Conservation (phyloP, 2,797 vertebrate species). For the Pangasius macronema region DNA sequence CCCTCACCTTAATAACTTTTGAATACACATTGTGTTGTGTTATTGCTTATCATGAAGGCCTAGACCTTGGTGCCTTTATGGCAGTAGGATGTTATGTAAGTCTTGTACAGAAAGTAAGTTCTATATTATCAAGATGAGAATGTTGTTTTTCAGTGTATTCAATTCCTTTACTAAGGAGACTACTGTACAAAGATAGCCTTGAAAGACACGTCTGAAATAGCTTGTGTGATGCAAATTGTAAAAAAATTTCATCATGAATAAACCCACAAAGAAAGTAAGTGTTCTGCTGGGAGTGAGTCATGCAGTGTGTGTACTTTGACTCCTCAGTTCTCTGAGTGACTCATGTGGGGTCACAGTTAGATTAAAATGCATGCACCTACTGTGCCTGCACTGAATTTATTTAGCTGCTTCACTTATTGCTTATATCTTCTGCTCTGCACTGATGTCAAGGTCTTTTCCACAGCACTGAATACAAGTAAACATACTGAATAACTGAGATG, state of each 20-base stretch:
- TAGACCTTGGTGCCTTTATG: neutral
- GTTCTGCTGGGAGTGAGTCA: conserved; percentile 39
- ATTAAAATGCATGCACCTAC: conserved; percentile 22
- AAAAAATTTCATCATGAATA: conserved; percentile 5
- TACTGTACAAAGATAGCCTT: conserved; percentile 4
- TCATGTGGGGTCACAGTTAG: conserved; percentile 33
- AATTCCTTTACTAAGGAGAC: neutral
- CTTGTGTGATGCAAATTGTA: neutral
- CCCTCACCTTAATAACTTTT: neutral
- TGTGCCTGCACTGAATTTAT: conserved; percentile 31
- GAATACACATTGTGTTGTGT: neutral
- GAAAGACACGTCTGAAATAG: neutral
- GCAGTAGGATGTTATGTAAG: neutral
- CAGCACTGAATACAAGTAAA: conserved; percentile 12
- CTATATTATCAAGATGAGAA: neutral
- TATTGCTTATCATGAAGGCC: neutral
- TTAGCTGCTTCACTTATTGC: conserved; percentile 28
- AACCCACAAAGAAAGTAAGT: conserved; percentile 21
- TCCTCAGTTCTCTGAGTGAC: conserved; percentile 26
- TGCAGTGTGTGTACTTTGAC: conserved; percentile 34
- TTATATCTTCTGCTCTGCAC: conserved; percentile 23
- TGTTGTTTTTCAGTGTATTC: neutral
- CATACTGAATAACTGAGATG: conserved; percentile 25
- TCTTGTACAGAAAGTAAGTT: neutral
- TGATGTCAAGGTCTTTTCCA: conserved; percentile 26